Base-by-base conservation (phyloP, 1,140 invertebrate genomes). In the Asobara japonica region DNA sequence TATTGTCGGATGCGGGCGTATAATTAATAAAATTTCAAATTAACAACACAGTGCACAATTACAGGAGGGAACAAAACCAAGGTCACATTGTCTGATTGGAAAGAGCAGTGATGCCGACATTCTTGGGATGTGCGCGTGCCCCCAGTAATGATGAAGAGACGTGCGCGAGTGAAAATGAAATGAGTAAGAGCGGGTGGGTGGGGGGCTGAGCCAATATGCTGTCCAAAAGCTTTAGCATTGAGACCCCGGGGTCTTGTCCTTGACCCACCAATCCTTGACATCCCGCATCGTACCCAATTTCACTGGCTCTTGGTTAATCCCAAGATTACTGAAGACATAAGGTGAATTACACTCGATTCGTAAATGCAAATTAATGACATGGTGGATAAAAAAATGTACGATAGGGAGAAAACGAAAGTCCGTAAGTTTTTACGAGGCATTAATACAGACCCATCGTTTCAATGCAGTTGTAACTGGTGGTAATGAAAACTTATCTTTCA, bases 401-500 rank as follows among this genome's bases (percentile, higher is more conserved):
- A 45, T 25, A 56, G 25, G 51, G 25, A 36, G 5, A 56, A 56
- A 25, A 1, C 51, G 13, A 56, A 13, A 25, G 22, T 25, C 18
- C 25, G 4, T 3, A 29, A 41, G 2, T 1, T 48, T 45, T 48
- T 22, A 67, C 38, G 65, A 67, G 64, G 45, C 10, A 51, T 67
- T 67, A 67, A 67, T 67, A 8, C 25, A n/a, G 36, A 18, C 22
- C 41, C 5, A 48, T 22, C 20, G 27, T 41, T 66, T 67, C n/a
- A 41, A 29, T 51, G 29, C 38, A 29, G 27, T 67, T 48, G n/a
- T 48, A 25, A 67, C 45, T 29, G 25, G 20, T 45, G 38, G 65
- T 67, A 67, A 67, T 67, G 38, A 67, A n/a, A 67, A 67, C 13
- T 67, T 67, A 67, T 67, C 65, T 56, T 16, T 67, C 65, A 22